Base-by-base conservation (phyloP, 1,140 invertebrate genomes). In the Nasonia giraulti region DNA sequence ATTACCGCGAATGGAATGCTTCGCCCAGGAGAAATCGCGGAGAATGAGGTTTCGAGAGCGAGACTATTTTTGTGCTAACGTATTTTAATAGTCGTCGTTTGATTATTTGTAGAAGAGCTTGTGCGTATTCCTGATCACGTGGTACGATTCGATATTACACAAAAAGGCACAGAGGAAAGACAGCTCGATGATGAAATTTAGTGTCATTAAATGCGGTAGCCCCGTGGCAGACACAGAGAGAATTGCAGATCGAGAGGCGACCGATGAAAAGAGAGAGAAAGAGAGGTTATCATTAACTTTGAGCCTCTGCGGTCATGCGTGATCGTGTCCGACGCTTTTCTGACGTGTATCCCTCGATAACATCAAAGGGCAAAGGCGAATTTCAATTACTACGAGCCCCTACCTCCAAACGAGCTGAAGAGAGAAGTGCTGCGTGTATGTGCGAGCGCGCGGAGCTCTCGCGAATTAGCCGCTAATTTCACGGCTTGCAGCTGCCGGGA, bases 311-410 rank as follows among this genome's bases (percentile, higher is more conserved):
- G 78, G 62, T 80, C 33, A 80, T 69, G 78, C 78, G 78, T 80
- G 78, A 80, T 80, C 77, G 77, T 62, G 55, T 37, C 27, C 77
- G 27, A 79, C 55, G 77, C 77, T 69, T 80, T 80, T 69, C 78
- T 69, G 33, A 69, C 50, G 78, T 62, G 55, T 80, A 80, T 68
- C 31, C 78, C 78, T 80, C 78, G 78, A 80, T 80, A 80, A 80
- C 78, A 80, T 80, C 78, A 80, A 80, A 80, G 78, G 62, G 37
- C 78, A 80, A 80, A 62, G 62, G 78, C 78, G 78, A 80, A 69
- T 80, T 80, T 80, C 78, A 80, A 80, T 80, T 80, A 80, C 55
- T 80, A 62, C 11, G 20, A 40, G 17, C 62, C 78, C 62, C 55
- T 62, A 20, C 55, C 55, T 62, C 55, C 17, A 62, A 62, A n/a